A percentile compares a stretch with the other conserved stretches of the same genome.
Evolutionary conservation across 2,113 vertebrate genomes (phyloP).

Genomic region (Ascaphus truei): DNA sequence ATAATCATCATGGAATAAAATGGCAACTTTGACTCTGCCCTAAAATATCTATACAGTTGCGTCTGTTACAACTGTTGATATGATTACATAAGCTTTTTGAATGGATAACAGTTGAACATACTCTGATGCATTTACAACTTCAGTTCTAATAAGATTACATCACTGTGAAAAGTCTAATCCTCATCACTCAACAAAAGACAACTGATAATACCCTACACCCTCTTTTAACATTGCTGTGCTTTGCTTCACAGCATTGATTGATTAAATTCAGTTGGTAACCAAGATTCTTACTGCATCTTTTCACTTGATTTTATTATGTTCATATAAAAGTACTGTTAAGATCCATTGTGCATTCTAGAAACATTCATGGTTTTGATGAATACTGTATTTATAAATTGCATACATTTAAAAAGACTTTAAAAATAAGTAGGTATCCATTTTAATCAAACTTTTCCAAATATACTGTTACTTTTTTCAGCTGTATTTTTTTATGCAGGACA

Average conservation of each 20-base stretch:
- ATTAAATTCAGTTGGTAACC: no score
- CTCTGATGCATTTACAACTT: slow-evolving; percentile 25
- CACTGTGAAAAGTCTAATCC: slow-evolving; percentile 22
- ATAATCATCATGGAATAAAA: neutral
- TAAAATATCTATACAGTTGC: neutral
- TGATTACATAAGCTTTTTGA: slow-evolving; percentile 11
- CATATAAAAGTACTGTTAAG: no score
- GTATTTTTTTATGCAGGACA: no score
- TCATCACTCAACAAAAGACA: slow-evolving; percentile 8
- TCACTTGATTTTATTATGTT: no score
- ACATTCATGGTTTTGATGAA: no score
- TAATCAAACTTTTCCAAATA: no score
- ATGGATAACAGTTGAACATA: slow-evolving; percentile 3
- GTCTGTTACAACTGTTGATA: slow-evolving; percentile 1
- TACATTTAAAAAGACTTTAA: no score
- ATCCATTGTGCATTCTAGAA: no score
- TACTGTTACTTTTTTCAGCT: no score
- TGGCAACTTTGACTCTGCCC: neutral
- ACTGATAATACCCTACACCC: slow-evolving; percentile 14
- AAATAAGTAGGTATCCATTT: no score
- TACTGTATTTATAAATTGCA: no score
- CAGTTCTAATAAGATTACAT: slow-evolving; percentile 30
- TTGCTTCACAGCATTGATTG: neutral
- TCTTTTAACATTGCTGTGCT: neutral
- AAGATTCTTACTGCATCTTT: no score